Evolutionary conservation across 2,113 vertebrate species (phyloP).

Genomic region (Melierax canorus): DNA sequence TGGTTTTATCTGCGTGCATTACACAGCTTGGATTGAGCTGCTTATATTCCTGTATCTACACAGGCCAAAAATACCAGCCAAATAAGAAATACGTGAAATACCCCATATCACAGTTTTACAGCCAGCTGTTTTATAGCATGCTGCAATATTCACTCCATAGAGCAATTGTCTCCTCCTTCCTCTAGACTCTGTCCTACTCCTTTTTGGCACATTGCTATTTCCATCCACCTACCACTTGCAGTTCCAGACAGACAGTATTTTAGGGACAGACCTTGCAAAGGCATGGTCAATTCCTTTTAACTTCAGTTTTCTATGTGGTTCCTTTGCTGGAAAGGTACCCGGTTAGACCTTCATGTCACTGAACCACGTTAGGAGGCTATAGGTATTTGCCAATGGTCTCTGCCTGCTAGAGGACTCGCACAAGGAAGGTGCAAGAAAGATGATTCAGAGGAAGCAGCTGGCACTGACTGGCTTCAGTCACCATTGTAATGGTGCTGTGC

Average conservation of each 20-base stretch:
- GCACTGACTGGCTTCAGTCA: background rate
- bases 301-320: background rate
- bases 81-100: background rate
- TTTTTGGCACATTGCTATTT: background rate
- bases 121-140: background rate
- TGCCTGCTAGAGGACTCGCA: background rate
- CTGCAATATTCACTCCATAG: background rate
- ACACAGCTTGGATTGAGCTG: background rate
- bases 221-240: background rate
- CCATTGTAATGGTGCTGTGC: background rate
- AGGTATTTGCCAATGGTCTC: background rate
- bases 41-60: background rate
- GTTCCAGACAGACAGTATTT: background rate
- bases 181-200: background rate
- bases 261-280: background rate
- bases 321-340: background rate
- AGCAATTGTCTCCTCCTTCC: background rate
- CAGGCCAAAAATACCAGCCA: background rate
- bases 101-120: background rate
- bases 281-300: background rate
- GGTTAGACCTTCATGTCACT: background rate
- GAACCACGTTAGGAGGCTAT: background rate
- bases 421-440: background rate
- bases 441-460: background rate
- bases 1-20: background rate